These are phyloP conservation scores for Hypena proboscidalis DNA, from an alignment of 2,888 invertebrate species.

Conservation along the genomic window DNA sequence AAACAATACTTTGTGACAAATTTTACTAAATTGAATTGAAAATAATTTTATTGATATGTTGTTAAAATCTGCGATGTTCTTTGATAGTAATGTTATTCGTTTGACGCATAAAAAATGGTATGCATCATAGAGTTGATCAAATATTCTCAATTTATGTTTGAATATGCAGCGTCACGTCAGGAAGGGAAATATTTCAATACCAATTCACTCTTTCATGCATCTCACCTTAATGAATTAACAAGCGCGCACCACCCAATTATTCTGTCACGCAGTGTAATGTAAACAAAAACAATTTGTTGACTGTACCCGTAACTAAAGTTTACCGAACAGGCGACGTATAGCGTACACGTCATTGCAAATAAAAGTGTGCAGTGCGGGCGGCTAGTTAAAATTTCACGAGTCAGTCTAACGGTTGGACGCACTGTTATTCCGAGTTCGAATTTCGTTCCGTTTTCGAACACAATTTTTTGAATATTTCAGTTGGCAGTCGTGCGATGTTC, in stretches of 20 bases:
- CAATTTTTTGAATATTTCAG: slow-evolving; percentile 53
- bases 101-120: no score
- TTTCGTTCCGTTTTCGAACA: slow-evolving; percentile 39
- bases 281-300: slow-evolving; percentile 49
- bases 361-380: slow-evolving; percentile 56
- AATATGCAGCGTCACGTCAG: no score
- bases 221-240: slow-evolving; percentile 30
- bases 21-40: no score
- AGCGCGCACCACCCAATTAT: slow-evolving; percentile 42
- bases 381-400: slow-evolving; percentile 73
- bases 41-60: no score
- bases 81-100: no score
- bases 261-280: slow-evolving; percentile 44
- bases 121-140: no score
- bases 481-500: slow-evolving; percentile 16
- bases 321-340: slow-evolving; percentile 39
- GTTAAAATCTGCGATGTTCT: no score
- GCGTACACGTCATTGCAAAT: slow-evolving; percentile 64
- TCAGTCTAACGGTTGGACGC: slow-evolving; percentile 47
- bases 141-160: no score
- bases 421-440: slow-evolving; percentile 48
- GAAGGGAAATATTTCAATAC: background rate
- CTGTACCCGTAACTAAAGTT: slow-evolving; percentile 39
- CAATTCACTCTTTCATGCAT: background rate
- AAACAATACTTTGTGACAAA: no score